A percentile compares a stretch with the other conserved stretches of the same genome.
These are phyloP conservation scores for Micrastur ruficollis DNA, from an alignment of 2,797 vertebrate species.

Conservation along the genomic window DNA sequence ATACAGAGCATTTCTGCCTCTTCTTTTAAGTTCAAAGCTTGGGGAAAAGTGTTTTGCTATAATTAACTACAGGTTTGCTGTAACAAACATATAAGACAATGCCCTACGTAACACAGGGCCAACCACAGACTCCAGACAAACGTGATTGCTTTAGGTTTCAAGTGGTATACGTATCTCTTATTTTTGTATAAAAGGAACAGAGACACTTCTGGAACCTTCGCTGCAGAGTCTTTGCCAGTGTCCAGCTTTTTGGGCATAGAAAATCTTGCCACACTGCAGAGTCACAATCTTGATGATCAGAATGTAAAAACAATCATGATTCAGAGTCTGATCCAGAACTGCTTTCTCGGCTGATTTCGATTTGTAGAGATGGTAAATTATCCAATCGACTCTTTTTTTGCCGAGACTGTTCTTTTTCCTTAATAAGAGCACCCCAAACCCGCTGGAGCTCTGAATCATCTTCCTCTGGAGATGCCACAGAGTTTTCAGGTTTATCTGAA, in stretches of 20 bases:
- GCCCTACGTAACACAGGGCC: slow-evolving; percentile 46
- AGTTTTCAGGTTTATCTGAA: slow-evolving; percentile 71
- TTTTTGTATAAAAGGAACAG: slow-evolving; percentile 21
- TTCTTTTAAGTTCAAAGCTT: slow-evolving; percentile 66
- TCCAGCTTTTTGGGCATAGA: slow-evolving; percentile 15
- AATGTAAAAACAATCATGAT: slow-evolving; percentile 77
- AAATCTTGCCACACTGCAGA: slow-evolving; percentile 39
- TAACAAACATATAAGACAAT: slow-evolving; percentile 37
- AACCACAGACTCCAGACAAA: slow-evolving; percentile 39
- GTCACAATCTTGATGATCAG: neutral
- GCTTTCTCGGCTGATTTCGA: slow-evolving; percentile 97
- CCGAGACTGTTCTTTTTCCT: slow-evolving; percentile 90
- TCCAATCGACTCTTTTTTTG: slow-evolving; percentile 96
- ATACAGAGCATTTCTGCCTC: slow-evolving; percentile 38
- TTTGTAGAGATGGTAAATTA: slow-evolving; percentile 94
- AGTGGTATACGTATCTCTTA: neutral
- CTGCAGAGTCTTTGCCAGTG: slow-evolving; percentile 59
- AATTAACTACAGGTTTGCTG: slow-evolving; percentile 56
- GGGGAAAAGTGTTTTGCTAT: slow-evolving; percentile 50
- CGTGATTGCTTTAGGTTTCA: slow-evolving; percentile 34
- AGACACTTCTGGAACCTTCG: slow-evolving; percentile 27
- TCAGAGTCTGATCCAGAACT: slow-evolving; percentile 91
- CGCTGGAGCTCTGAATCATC: slow-evolving; percentile 92
- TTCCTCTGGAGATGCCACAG: slow-evolving; percentile 77
- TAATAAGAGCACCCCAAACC: slow-evolving; percentile 96